phyloP scores from a whole-genome alignment of 2,113 vertebrate species.

The Ammodytes marinus region DNA sequence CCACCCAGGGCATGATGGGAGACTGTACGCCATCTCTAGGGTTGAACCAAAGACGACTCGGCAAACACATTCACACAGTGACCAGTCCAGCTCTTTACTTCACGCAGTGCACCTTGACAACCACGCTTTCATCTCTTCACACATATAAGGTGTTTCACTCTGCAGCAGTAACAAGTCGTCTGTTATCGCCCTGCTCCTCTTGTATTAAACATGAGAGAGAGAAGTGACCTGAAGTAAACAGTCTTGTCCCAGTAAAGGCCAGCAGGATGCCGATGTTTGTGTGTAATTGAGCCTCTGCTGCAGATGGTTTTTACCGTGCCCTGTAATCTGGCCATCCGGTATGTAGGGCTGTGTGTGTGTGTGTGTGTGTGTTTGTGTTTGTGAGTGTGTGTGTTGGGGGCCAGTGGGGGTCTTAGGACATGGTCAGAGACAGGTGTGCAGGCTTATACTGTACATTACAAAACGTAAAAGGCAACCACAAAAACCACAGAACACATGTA shows the following conservation, averaged over 20 bases:
- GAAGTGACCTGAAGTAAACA: conserved; percentile 75
- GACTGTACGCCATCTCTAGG: conserved; percentile 2
- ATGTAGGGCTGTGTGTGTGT: conserved; percentile 42
- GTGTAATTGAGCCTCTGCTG: conserved; percentile 80
- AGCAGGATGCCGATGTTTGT: conserved; percentile 80
- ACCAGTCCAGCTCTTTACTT: background rate
- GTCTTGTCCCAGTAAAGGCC: conserved; percentile 72
- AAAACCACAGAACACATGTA: conserved; percentile 5
- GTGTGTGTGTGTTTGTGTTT: conserved; percentile 28
- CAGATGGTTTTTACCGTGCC: conserved; percentile 78
- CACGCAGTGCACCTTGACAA: background rate
- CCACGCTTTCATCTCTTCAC: background rate
- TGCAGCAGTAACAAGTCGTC: background rate
- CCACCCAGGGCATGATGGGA: conserved; percentile 27
- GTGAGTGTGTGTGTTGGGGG: conserved; percentile 46
- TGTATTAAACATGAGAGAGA: conserved; percentile 33
- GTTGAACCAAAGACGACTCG: background rate
- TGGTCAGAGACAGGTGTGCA: conserved; percentile 77
- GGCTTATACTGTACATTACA: conserved; percentile 69
- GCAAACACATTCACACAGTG: background rate
- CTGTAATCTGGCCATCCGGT: conserved; percentile 82
- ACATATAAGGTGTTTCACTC: background rate
- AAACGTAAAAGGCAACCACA: conserved; percentile 61
- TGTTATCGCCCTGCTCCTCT: conserved; percentile 5
- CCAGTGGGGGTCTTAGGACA: conserved; percentile 64